Evolutionary conservation across 2,888 invertebrate genomes (phyloP).

Genomic region (Seira sanloemensis): DNA sequence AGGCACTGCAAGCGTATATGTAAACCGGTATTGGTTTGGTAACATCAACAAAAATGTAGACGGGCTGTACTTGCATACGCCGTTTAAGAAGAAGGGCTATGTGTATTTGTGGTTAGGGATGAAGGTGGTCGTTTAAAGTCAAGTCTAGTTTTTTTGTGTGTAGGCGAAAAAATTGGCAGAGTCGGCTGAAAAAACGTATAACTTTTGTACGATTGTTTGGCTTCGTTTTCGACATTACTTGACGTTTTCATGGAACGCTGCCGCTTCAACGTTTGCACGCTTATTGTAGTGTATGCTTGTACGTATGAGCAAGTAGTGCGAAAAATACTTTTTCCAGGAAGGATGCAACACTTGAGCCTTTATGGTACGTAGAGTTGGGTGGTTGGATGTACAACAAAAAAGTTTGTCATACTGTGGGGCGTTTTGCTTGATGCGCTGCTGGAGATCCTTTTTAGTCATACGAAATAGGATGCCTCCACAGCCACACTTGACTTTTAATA

Average conservation of each 20-base stretch:
- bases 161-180: conserved; percentile 35
- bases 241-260: background rate
- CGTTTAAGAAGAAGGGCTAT: background rate
- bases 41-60: conserved; percentile 19
- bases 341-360: background rate
- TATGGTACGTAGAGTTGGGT: conserved; percentile 48
- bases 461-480: no score
- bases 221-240: background rate
- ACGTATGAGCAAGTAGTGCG: background rate
- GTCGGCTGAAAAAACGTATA: background rate
- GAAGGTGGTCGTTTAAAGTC: background rate
- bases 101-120: conserved; percentile 14
- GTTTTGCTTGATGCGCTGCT: conserved; percentile 38
- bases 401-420: background rate
- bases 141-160: conserved; percentile 42
- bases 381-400: background rate
- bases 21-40: conserved; percentile 50
- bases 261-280: background rate
- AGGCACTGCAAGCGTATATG: conserved; percentile 7
- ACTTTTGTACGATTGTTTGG: background rate
- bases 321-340: background rate
- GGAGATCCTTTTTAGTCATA: conserved; percentile 56
- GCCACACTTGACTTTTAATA: conserved; percentile 13
- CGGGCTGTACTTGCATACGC: background rate
- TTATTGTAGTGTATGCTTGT: background rate